Base-by-base conservation (phyloP, 1,140 invertebrate species). In the Pogonognathellus flavescens region DNA sequence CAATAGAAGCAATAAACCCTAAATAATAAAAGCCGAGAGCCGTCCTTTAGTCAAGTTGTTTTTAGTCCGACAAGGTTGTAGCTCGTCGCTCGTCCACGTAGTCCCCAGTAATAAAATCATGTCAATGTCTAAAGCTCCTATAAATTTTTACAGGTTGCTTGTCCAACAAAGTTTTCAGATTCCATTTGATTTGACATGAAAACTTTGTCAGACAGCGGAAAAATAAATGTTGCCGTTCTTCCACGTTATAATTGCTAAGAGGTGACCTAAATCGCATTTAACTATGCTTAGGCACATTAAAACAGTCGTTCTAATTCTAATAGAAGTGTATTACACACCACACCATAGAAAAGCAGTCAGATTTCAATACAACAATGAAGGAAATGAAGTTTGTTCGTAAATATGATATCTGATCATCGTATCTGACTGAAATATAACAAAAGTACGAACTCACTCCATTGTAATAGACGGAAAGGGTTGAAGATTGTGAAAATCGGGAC, bases 91-190 rank as follows among this genome's bases (percentile, higher is more conserved):
- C 22, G 62, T 13, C 62, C 8, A 25, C 22, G 7, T 8, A 49
- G 41, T 76, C 70, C 70, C n/a, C 25, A 49, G 41, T 31, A 76
- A 76, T 76, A 76, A 76, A 76, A 76, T 76, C 70, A 76, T 76
- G 70, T 76, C 70, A 76, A 41, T 76, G 70, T 76, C 70, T 49
- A 76, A 76, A 76, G 25, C 70, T 31, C 31, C 70, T 50, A 76
- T 76, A 76, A 76, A 76, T 76, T 76, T 76, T 76, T 76, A 76
- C 70, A 76, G 70, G 70, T 76, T 76, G 70, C 49, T 76, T 76
- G 70, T 50, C 70, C 25, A 72, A 76, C 70, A 76, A 76, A 76
- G 14, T 76, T 76, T 76, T 41, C 70, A 76, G 70, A 76, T 76
- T 76, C 31, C 5, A 76, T 76, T 76, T 76, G 70, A 76, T 76